Evolutionary conservation across 2,888 invertebrate species (phyloP), one percentile per base, ranked within the genome.

Genomic region (Drosophila mayaguana): DNA sequence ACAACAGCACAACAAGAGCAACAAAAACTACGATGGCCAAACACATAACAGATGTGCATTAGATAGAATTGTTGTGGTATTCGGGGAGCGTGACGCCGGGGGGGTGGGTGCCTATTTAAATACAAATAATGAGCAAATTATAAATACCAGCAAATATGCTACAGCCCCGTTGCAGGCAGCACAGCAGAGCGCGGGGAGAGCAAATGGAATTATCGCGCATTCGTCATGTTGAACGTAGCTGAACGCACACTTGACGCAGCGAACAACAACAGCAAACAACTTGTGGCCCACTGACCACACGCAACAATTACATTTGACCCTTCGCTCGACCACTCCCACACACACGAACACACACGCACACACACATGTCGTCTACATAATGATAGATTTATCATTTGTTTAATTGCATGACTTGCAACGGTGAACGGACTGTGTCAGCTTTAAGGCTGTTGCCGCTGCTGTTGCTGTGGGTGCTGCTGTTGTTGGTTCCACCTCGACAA

Each of bases 61-160:
- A 76, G 72, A 63, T 20, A 54, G 28, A 50, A 63, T 62, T 38
- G 73, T 61, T 61, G 57, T 40, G 62, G 70, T 14, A 14, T 32
- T 18, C 16, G n/a, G 40, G 3, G 14, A 5, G 12, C 12, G 7
- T 3, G 14, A 0, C 9, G 16, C 1, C 22, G 14, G 11, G 22
- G 1, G 38, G 32, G 40, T 53, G 56, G 22, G 46, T 53, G 56
- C 63, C 72, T 72, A 78, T 86, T 89, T 84, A 87, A 86, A 89
- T 88, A 87, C 82, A 89, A 89, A 89, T 89, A 89, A 83, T 80
- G 88, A 78, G 74, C 83, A 73, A 64, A 76, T 85, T 83, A 83
- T 83, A 79, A 81, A 88, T 72, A 78, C 57, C 63, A 73, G 46
- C 69, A 42, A 72, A 76, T 70, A 67, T 72, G 64, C 63, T 69